A percentile compares a stretch with the other conserved stretches of the same genome.
phyloP scores from a whole-genome alignment of 2,113 vertebrate genomes.

The Pygathrix nemaeus region DNA sequence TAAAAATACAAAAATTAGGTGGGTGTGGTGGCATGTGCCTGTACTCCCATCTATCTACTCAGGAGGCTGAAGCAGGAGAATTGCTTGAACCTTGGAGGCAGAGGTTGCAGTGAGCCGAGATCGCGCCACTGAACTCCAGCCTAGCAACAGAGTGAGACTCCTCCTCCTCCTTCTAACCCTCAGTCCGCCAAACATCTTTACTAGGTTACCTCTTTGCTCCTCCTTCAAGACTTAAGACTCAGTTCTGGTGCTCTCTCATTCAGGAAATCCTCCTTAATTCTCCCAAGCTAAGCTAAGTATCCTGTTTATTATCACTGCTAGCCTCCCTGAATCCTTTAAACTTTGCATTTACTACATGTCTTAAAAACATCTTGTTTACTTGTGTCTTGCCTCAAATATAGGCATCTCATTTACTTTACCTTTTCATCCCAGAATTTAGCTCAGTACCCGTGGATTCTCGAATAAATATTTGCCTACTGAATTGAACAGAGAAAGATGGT shows the following conservation, averaged over 20 bases:
- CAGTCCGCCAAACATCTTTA: background rate
- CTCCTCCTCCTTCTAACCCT: rapidly evolving
- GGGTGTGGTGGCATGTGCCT: no score
- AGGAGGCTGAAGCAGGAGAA: no score
- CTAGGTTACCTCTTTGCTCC: background rate
- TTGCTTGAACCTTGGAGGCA: no score
- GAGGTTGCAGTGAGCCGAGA: no score
- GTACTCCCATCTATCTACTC: no score
- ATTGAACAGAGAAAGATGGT: background rate
- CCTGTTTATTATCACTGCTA: background rate
- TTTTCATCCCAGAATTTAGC: slow-evolving; percentile 13
- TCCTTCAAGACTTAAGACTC: background rate
- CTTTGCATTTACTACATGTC: background rate
- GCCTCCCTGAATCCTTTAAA: background rate
- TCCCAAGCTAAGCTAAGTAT: background rate
- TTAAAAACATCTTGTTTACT: background rate
- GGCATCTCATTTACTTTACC: background rate
- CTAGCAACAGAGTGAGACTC: no score
- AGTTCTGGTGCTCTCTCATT: background rate
- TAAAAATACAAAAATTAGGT: no score
- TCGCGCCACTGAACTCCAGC: rapidly evolving
- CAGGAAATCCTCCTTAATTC: background rate
- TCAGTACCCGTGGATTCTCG: background rate
- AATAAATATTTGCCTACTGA: slow-evolving; percentile 49
- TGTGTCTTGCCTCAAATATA: background rate